These are phyloP conservation scores for Mellivora capensis DNA, from an alignment of 2,113 vertebrate species.

Conservation along the genomic window DNA sequence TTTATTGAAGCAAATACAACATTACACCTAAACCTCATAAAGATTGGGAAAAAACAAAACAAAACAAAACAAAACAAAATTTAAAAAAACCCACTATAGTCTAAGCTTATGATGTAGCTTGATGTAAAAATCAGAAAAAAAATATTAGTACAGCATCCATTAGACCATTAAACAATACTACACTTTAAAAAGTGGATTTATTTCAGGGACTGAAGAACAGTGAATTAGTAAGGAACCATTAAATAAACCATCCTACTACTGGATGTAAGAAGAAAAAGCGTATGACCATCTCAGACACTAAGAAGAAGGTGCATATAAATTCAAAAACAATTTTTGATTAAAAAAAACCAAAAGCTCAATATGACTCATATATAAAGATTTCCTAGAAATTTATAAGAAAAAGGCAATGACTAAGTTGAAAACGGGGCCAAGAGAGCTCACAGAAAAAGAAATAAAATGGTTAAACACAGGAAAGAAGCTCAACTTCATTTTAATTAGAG, in stretches of 20 bases:
- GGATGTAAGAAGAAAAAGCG: neutral
- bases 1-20: neutral
- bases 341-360: neutral
- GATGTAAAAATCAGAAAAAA: neutral
- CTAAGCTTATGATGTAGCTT: neutral
- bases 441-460: neutral
- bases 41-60: neutral
- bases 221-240: neutral
- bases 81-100: neutral
- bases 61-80: neutral
- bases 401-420: neutral
- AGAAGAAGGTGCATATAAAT: constrained; percentile 22
- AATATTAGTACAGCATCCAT: neutral
- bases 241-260: neutral
- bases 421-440: neutral
- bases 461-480: neutral
- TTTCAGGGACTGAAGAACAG: neutral
- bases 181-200: neutral
- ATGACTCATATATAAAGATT: neutral
- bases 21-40: neutral
- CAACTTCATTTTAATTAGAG: neutral
- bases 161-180: neutral
- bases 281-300: neutral
- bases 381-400: neutral
- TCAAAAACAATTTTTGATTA: neutral